Evolutionary conservation across 2,113 vertebrate genomes (phyloP).

Genomic region (Pygoscelis antarcticus): DNA sequence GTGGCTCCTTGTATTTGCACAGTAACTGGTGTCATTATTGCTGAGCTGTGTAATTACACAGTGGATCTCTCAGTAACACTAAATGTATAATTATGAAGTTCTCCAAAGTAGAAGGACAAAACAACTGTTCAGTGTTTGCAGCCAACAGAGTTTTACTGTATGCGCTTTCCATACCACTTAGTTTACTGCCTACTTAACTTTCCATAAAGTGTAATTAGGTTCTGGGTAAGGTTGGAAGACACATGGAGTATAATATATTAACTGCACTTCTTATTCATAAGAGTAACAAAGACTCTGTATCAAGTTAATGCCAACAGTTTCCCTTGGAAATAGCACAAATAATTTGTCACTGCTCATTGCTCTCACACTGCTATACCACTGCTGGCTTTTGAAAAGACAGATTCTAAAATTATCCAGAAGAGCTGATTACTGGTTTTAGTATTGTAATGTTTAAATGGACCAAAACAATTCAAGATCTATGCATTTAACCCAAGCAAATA

Average conservation of each 20-base stretch:
- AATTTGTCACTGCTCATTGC: constrained; percentile 65
- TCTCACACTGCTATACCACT: constrained; percentile 23
- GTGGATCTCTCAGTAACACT: constrained; percentile 50
- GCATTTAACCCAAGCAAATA: constrained; percentile 1
- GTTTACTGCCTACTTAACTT: constrained; percentile 67
- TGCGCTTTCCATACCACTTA: constrained; percentile 29
- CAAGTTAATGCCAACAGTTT: constrained; percentile 57
- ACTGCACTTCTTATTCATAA: constrained; percentile 65
- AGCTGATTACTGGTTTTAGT: constrained; percentile 27
- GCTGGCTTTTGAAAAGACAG: constrained; percentile 50
- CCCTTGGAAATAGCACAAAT: constrained; percentile 64
- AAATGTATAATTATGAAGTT: constrained; percentile 76
- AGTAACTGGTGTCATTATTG: constrained; percentile 60
- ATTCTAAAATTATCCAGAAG: constrained; percentile 71
- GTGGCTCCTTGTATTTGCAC: constrained; percentile 45
- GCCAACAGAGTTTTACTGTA: constrained; percentile 25
- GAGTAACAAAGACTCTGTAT: constrained; percentile 51
- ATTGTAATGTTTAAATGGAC: constrained; percentile 47
- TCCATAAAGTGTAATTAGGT: constrained; percentile 66
- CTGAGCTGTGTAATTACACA: constrained; percentile 70
- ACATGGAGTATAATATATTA: constrained; percentile 63
- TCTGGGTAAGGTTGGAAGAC: constrained; percentile 52
- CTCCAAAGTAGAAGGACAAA: constrained; percentile 60
- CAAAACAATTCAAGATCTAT: constrained; percentile 35
- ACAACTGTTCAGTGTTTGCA: constrained; percentile 40